Evolutionary conservation across 2,888 invertebrate genomes (phyloP), one percentile per base, ranked within the genome.

Genomic region (Ochropleura leucogaster): DNA sequence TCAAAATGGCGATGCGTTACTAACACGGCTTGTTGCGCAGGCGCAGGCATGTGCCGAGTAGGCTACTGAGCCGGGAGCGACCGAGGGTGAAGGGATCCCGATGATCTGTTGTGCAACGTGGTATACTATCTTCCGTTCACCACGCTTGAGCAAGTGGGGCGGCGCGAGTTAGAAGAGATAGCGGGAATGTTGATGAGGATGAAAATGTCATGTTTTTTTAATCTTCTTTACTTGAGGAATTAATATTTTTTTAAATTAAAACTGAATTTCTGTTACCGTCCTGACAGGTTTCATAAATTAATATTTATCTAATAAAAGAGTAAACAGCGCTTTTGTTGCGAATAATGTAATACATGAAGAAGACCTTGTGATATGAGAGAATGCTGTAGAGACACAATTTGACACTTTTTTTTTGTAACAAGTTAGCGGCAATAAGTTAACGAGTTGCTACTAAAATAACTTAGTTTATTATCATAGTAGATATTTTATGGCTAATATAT

Each of bases 121-220:
- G 71, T 75, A 74, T 77, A 78, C 87, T 80, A 79, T 91, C 91
- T 90, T 92, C 93, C 94, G 93, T 88, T 94, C 93, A 92, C 93
- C 89, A 84, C 83, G 91, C 91, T 93, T 92, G 90, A 90, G 92
- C 89, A 93, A 93, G 77, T 79, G 59, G 46, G 53, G 18, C 46
- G 84, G 83, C 62, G 14, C 63, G 85, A 89, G 84, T 18, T 68
- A 85, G 10, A 83, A 77, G 88, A 82, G 66, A 7, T 8, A 82
- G 88, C 89, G 88, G 55, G 3, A 40, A n/a, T 6, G 44, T 46
- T 40, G 44, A 51, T 20, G 12, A 46, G 6, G 4, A 44, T n/a
- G 2, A 14, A 30, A 46, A 57, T 68, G 18, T 7, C 6, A 7
- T 20, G 16, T 10, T n/a, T n/a, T n/a, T n/a, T n/a, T n/a, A n/a